A percentile compares a stretch with the other conserved stretches of the same genome.
These are phyloP conservation scores for Nycticryphes semicollaris DNA, from an alignment of 2,113 vertebrate species.

Conservation along the genomic window DNA sequence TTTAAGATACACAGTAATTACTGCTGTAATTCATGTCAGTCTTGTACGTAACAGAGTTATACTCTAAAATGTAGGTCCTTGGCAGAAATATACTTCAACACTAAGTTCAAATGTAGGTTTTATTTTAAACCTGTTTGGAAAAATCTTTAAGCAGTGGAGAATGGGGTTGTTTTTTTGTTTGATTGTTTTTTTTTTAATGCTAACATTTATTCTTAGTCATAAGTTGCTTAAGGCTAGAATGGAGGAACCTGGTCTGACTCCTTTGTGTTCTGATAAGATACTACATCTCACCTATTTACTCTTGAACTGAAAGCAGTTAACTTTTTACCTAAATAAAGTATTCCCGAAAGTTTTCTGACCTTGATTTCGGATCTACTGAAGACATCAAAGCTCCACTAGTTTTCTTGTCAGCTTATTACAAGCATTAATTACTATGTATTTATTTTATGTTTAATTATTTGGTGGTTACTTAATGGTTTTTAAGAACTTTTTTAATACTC, in stretches of 20 bases:
- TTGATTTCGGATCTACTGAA: not conserved
- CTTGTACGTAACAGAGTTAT: not conserved
- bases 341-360: not conserved
- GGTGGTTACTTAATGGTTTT: not conserved
- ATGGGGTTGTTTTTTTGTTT: not conserved
- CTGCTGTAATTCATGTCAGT: not conserved
- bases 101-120: not conserved
- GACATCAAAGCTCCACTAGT: not conserved
- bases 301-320: not conserved
- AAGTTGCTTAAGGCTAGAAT: not conserved
- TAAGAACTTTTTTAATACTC: not conserved
- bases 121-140: not conserved
- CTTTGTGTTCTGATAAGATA: not conserved
- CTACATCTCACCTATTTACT: not conserved
- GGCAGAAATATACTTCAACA: not conserved
- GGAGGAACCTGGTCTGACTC: not conserved
- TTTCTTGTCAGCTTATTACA: slow-evolving; percentile 17
- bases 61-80: not conserved
- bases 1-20: not conserved
- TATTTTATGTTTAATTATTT: not conserved
- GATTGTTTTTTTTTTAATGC: not conserved
- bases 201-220: not conserved
- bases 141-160: not conserved
- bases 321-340: not conserved
- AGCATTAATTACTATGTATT: not conserved